Evolutionary conservation across 1,140 invertebrate genomes (phyloP).

Genomic region (Diabrotica undecimpunctata): DNA sequence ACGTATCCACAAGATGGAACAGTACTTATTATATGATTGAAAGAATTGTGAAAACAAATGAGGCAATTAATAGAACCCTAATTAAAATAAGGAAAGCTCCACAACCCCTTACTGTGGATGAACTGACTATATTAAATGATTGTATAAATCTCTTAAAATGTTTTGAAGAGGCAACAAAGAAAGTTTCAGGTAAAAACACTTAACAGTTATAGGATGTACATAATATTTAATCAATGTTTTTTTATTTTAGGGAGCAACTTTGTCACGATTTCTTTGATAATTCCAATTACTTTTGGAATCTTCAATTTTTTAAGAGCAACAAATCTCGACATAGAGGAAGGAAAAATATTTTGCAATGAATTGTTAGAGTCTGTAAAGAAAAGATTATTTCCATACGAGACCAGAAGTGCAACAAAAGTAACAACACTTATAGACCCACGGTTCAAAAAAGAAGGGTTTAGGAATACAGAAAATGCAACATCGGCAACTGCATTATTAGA

Average conservation of each 20-base stretch:
- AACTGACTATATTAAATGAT: conserved; percentile 17
- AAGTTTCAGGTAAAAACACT: conserved; percentile 16
- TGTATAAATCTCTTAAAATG: conserved; percentile 11
- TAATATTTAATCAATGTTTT: background rate
- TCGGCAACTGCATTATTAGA: conserved; percentile 18
- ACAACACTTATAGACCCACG: conserved; percentile 19
- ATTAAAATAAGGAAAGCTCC: conserved; percentile 20
- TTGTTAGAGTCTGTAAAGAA: conserved; percentile 15
- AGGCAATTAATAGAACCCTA: conserved; percentile 21
- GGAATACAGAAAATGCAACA: conserved; percentile 18
- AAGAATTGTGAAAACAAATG: conserved; percentile 20
- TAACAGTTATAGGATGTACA: background rate
- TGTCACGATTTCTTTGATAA: conserved; percentile 21
- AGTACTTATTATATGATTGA: too few species aligned
- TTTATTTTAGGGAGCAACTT: conserved; percentile 15
- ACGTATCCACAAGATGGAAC: too few species aligned
- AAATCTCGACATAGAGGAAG: conserved; percentile 15
- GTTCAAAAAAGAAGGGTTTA: conserved; percentile 22
- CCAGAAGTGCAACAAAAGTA: conserved; percentile 14
- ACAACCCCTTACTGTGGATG: conserved; percentile 14
- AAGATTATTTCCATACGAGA: conserved; percentile 24
- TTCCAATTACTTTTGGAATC: conserved; percentile 20
- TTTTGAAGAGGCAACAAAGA: conserved; percentile 21
- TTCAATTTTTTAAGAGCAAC: conserved; percentile 9
- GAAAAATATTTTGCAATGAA: conserved; percentile 12